Conservation (phyloP, 2,113 vertebrate species). For the Chamaetylas fuelleborni region DNA sequence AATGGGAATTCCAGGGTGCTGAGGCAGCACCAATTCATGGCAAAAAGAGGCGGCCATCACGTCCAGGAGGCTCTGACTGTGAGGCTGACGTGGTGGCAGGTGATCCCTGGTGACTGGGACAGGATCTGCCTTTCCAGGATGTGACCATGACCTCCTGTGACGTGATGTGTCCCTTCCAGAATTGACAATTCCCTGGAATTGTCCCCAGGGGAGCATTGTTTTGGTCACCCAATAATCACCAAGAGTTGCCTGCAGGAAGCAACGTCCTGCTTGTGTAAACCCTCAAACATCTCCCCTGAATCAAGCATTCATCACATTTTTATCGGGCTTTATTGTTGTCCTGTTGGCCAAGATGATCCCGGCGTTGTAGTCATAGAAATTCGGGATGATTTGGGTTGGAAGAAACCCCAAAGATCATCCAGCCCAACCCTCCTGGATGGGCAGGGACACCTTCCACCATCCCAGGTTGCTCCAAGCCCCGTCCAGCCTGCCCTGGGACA, state of each 20-base stretch:
- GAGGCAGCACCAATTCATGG: background rate
- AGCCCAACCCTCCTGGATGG: background rate
- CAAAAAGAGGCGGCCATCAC: background rate
- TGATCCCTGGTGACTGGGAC: background rate
- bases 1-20: background rate
- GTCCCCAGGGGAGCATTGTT: background rate
- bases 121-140: background rate
- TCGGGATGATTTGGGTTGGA: rapidly evolving
- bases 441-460: background rate
- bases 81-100: background rate
- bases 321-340: background rate
- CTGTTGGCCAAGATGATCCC: background rate
- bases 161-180: background rate
- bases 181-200: constrained; percentile 34
- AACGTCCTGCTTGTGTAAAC: background rate
- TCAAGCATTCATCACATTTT: background rate
- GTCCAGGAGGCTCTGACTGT: background rate
- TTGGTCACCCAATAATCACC: rapidly evolving
- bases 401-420: background rate
- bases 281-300: background rate
- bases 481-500: rapidly evolving
- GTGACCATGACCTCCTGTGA: background rate
- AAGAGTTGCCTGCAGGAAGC: background rate
- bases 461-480: background rate
- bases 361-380: background rate